phyloP scores from a whole-genome alignment of 2,113 vertebrate genomes.

The Coregonus clupeaformis region DNA sequence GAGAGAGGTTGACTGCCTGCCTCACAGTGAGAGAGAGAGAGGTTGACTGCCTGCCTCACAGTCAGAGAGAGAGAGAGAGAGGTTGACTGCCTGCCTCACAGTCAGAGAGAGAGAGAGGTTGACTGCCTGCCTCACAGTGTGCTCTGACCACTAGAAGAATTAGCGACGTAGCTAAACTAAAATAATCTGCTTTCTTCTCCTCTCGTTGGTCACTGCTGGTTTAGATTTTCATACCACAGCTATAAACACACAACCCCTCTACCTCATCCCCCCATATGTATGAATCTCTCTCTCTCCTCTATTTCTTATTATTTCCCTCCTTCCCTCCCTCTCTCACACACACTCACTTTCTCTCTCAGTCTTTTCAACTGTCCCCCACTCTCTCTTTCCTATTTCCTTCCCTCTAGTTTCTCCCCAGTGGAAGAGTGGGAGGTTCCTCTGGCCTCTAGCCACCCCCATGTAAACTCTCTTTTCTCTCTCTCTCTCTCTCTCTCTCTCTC shows the following conservation, averaged over 20 bases:
- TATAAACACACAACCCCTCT: constrained; percentile 49
- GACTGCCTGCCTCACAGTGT: neutral
- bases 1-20: constrained; percentile 25
- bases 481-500: neutral
- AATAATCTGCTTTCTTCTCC: constrained; percentile 12
- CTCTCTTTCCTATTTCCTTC: constrained; percentile 36
- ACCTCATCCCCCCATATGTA: constrained; percentile 23
- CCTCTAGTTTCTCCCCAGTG: constrained; percentile 8
- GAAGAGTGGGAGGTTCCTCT: constrained; percentile 21
- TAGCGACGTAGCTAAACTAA: constrained; percentile 7
- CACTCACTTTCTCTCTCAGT: neutral
- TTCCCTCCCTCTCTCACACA: constrained; percentile 25
- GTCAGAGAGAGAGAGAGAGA: neutral
- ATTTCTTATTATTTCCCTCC: constrained; percentile 18
- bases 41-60: neutral
- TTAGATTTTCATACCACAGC: constrained; percentile 49
- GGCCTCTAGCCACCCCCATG: constrained; percentile 18
- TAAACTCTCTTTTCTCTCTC: no score
- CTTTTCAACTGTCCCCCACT: constrained; percentile 6
- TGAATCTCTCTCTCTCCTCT: neutral
- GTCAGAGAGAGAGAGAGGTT: constrained; percentile 8
- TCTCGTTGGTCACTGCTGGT: constrained; percentile 34
- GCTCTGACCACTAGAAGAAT: no score
- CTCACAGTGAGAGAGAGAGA: constrained; percentile 16
- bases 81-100: neutral